Conservation (phyloP, 2,797 vertebrate species). For the Gadopsis marmoratus region DNA sequence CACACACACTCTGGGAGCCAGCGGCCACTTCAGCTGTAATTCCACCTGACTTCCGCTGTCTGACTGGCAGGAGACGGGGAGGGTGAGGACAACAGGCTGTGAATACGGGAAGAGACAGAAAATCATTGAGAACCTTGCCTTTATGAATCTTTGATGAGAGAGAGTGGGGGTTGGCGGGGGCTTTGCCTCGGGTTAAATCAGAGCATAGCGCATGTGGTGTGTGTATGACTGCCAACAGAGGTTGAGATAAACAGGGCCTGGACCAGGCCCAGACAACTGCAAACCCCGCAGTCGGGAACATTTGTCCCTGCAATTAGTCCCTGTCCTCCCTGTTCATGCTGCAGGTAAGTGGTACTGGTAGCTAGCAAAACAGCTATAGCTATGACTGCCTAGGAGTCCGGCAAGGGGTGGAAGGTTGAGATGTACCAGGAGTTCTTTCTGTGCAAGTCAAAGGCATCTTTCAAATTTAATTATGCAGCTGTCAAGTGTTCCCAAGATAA, state of each 20-base stretch:
- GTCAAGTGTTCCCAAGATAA: conserved; percentile 22
- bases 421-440: conserved; percentile 15
- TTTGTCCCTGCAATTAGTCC: conserved; percentile 91
- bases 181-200: conserved; percentile 95
- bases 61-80: conserved; percentile 87
- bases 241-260: conserved; percentile 92
- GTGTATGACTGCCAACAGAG: conserved; percentile 94
- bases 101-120: conserved; percentile 99
- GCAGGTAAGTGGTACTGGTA: conserved; percentile 67
- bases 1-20: conserved; percentile 69
- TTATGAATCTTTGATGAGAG: conserved; percentile 99
- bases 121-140: conserved; percentile 98
- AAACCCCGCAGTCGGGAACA: conserved; percentile 88
- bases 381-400: conserved; percentile 2
- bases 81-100: conserved; percentile 95
- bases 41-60: conserved; percentile 93
- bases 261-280: conserved; percentile 90
- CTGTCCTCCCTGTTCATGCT: conserved; percentile 83
- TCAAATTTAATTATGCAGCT: conserved; percentile 36
- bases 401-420: conserved; percentile 9
- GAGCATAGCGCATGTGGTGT: conserved; percentile 86
- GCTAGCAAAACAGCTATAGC: conserved; percentile 49
- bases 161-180: conserved; percentile 84
- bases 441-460: conserved; percentile 18
- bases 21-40: conserved; percentile 90